Evolutionary conservation across 2,113 vertebrate genomes (phyloP), one percentile per base, ranked within the genome.

Genomic region (Ploceus nigricollis): DNA sequence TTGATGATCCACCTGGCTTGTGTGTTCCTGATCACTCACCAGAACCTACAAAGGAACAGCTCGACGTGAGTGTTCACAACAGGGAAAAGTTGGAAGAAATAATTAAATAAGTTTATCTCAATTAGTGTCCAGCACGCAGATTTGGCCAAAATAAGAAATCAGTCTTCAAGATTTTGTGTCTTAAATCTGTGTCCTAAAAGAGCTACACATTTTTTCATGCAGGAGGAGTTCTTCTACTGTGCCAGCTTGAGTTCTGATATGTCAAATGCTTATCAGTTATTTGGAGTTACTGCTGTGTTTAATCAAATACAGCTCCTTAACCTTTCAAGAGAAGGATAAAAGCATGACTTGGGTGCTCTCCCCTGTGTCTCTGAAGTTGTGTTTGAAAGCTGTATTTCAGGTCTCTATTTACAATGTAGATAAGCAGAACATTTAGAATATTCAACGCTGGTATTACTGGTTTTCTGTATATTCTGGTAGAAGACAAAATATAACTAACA

Each of bases 11-110:
- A 15, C 96, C 98, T 60, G 98, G 98, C 88, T 97, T 99, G 69
- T 97, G 97, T 28, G 95, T 99, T 90, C 99, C 99, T 15, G 99
- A 99, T 96, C 97, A 98, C 44, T 99, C 99, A 13, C 99, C 99
- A 56, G 99, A 99, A 79, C 99, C 99, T 56, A 99, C 98, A 23
- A 99, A 98, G 93, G 98, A 99, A 27, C 99, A 99, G 90, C 97
- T 99, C 1, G 99, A 99, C 93, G 99, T 99, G 94, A 99, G 99
- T 98, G 44, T 69, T 83, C 1, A 0, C 10, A 2, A 20, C 42
- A 25, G 57, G n/a, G 35, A 17, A 78, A 53, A 45, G 11, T 53
- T 95, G 63, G 56, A 68, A 94, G 60, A 88, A 51, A 76, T 40
- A 54, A 42, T 37, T 33, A 33, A 44, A 48, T 17, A 35, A 54